Percentiles rank a stretch among this genome's conserved stretches.
phyloP scores from a whole-genome alignment of 2,797 vertebrate species.

The Rousettus madagascariensis region DNA sequence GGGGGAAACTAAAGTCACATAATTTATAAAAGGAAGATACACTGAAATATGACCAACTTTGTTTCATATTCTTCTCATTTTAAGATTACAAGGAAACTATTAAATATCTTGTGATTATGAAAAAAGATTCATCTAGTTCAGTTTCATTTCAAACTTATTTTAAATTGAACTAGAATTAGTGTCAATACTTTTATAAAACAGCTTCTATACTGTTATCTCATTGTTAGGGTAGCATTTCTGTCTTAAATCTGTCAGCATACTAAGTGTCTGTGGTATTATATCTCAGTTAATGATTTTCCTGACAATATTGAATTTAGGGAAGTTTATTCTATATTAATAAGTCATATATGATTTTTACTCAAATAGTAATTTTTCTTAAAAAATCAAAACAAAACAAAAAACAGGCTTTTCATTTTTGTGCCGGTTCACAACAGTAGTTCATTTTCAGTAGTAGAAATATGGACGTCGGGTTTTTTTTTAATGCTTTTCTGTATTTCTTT shows the following conservation, averaged over 20 bases:
- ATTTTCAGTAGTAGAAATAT: not conserved
- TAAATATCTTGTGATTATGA: not conserved
- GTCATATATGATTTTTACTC: not conserved
- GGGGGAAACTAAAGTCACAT: not conserved
- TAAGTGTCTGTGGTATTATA: not conserved
- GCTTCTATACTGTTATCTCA: not conserved
- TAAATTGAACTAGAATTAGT: conserved; percentile 34
- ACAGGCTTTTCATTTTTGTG: not conserved
- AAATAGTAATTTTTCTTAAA: not conserved
- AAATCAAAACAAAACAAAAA: not conserved
- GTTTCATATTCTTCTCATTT: not conserved
- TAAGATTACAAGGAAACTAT: not conserved
- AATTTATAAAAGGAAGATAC: not conserved
- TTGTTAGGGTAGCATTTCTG: conserved; percentile 28
- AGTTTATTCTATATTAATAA: not conserved
- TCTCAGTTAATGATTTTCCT: not conserved
- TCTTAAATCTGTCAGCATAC: not conserved
- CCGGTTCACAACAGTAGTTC: not conserved
- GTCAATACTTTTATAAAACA: conserved; percentile 7
- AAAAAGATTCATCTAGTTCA: not conserved
- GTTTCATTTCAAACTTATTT: not conserved
- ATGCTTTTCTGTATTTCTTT: not conserved
- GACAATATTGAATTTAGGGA: not conserved
- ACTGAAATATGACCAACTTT: not conserved
- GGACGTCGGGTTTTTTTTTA: not conserved